Base-by-base conservation (phyloP, 2,113 vertebrate genomes). In the Cavia aperea region DNA sequence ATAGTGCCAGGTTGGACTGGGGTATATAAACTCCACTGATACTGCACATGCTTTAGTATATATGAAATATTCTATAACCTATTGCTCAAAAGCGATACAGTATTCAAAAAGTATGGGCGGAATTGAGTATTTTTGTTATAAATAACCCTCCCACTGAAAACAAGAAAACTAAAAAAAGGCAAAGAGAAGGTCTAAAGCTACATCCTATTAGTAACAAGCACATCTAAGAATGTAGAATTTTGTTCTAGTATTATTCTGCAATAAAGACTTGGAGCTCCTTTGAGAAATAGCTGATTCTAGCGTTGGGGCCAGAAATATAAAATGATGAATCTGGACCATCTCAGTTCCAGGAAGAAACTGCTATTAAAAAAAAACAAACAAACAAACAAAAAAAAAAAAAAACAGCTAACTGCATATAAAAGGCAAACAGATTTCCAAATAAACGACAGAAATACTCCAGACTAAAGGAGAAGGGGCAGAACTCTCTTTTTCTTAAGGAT, bases 21-120 rank as follows among this genome's bases (percentile, higher is more conserved):
- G 43, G 1, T 49, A 77, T 26, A 43, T 43, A 75, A 75, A 79
- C 26, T 81, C 60, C 58, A 88, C 2, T 62, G 60, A 72, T n/a
- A 49, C 56, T 26, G 70, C 23, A 90, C 29, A 79, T 36, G 21
- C 12, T 82, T 93, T 88, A 56, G 26, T 43, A 75, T 23, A 62
- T 75, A 84, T 90, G n/a, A 86, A 68, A 81, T 90, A 90, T 62
- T 91, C 23, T 90, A 15, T 15, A 92, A 26, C 54, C 68, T 92
- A 66, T 15, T 88, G 39, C 49, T 95, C 26, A 88, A 93, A 19
- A 87, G 19, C 86, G 24, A 23, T 39, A 84, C 7, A 23, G 36
- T 54, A 83, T 43, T 92, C 43, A 54, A 88, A 93, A 91, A 93
- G 89, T 15, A 54, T 0, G 56, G 24, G 15, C 79, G 5, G 5